Base-by-base conservation (phyloP, 2,888 invertebrate genomes). In the Hirtodrosophila cameraria region DNA sequence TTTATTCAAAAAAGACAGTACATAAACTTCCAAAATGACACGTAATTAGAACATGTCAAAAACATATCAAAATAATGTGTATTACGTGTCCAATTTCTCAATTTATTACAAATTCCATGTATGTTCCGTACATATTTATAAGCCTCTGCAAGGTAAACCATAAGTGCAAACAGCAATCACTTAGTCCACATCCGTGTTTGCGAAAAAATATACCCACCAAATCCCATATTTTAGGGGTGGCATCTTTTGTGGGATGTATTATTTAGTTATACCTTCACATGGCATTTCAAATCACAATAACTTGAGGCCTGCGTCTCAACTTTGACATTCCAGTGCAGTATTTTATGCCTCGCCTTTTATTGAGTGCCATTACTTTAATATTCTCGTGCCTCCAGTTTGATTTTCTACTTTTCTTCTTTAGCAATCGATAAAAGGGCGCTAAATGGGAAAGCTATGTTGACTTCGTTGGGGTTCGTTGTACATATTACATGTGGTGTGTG, bases 341-440 rank as follows among this genome's bases (percentile, higher is more conserved):
- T 71, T 65, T 72, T 59, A 75, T 70, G 42, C 58, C 46, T 64
- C 33, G 49, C 39, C 53, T 66, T 78, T 77, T 77, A 82, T 77
- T 77, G 83, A 59, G 33, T 66, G 66, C 53, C 79, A 76, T 76
- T 75, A 74, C 75, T 78, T 82, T 43, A 81, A 68, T 73, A 68
- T 77, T 74, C 59, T 59, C 16, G 39, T 61, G 58, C 54, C 43
- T 57, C 45, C 58, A 39, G 39, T 64, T 61, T 43, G 52, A 49
- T 58, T 45, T 25, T 9, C 30, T n/a, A n/a, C n/a, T n/a, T 27
- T 13, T 50, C 53, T 45, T 20, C 39, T 23, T 6, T 28, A 49
- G 31, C 48, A 64, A 78, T 78, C 75, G 61, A 78, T 74, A 41
- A 57, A 12, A 42, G 13, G 48, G 46, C 25, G n/a, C 27, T 11